Conservation (phyloP, 2,797 vertebrate genomes). For the Ceryle rudis region DNA sequence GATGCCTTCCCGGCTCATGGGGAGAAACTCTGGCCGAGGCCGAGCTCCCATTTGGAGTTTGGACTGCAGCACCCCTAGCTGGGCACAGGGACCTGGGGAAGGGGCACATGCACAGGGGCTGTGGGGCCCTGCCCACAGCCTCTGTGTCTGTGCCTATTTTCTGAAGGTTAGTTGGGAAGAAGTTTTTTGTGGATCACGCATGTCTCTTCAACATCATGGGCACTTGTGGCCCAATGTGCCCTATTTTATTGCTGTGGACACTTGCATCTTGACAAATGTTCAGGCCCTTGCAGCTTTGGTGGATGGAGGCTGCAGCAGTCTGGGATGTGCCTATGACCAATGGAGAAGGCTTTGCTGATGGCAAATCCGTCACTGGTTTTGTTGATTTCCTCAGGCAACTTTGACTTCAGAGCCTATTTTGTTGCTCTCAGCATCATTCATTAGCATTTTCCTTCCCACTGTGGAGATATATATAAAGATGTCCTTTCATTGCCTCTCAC, state of each 20-base stretch:
- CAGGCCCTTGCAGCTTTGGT: neutral
- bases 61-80: rapidly evolving
- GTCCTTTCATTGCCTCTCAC: conserved; percentile 59
- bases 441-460: conserved; percentile 56
- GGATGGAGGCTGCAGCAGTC: neutral
- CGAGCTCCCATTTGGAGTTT: rapidly evolving
- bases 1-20: neutral
- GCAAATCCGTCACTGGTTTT: neutral
- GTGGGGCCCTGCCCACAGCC: neutral
- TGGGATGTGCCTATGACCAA: neutral
- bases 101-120: rapidly evolving
- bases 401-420: conserved; percentile 12
- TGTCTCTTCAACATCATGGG: neutral
- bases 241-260: neutral
- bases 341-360: neutral
- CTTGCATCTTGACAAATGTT: neutral
- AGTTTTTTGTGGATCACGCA: rapidly evolving
- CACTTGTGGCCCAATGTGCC: neutral
- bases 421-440: neutral
- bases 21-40: neutral
- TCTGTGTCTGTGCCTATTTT: neutral
- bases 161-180: neutral
- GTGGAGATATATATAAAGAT: conserved; percentile 54
- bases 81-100: rapidly evolving
- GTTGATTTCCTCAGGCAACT: conserved; percentile 14